Evolutionary conservation across 2,797 vertebrate species (phyloP), one percentile per base, ranked within the genome.

Genomic region (Allobates femoralis): DNA sequence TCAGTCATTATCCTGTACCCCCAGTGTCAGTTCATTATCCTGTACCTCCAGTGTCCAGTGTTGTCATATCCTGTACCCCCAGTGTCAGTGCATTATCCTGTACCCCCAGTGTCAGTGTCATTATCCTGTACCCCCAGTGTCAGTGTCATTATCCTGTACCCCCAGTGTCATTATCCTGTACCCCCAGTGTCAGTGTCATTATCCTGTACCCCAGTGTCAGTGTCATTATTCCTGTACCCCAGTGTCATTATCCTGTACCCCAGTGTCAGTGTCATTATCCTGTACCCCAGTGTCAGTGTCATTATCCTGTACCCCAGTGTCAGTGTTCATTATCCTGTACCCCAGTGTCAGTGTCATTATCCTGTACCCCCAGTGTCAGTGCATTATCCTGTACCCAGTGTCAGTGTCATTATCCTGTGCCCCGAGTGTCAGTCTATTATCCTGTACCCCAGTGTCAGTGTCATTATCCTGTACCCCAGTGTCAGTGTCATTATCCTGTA

Each of bases 101-200:
- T 66, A 16, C 64, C 64, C 64, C 64, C 32, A 66, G 64, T 66
- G 64, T 66, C 32, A 66, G 64, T 66, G 64, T 66, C 28, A 66
- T 37, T 37, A 3, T 69, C 32, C 30, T 69, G 66, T 32, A 62
- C 60, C 60, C n/a, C 60, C 26, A 30, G 62, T 60, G 6, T 30
- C 60, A 30, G n/a, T 34, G 66, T 41, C 64, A 19, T 34, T 34
- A 3, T 67, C 64, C 21, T 41, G 67, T 71, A 37, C 19, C 21
- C 67, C 34, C 4, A 37, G 67, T 37, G 30, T 71, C 67, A 30
- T 30, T 64, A 30, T 30, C 62, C 14, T 64, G 62, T 64, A 64
- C 26, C 28, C 28, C 28, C 1, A 16, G 32, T 37, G 11, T 73
- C 1, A 16, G 32, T 37, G 11, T 73, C 19, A 46, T 46, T 46